Base-by-base conservation (phyloP, 1,140 invertebrate genomes). In the Hyposmocoma kahamanoa region DNA sequence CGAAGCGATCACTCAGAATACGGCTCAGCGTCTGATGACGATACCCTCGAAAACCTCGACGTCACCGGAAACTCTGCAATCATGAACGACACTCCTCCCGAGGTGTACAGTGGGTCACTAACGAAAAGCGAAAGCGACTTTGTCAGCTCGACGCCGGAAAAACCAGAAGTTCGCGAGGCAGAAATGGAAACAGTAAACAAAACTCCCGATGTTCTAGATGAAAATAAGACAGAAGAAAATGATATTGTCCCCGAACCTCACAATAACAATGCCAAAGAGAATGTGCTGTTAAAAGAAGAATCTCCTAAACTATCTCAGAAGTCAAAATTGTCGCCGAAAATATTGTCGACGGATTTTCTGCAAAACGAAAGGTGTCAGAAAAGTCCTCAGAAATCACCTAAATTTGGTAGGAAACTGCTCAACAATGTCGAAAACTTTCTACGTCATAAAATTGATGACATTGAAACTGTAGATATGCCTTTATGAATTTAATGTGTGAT, bases 1-100 rank as follows among this genome's bases (percentile, higher is more conserved):
- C 68, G 62, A 41, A 76, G 70, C 53, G 71, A 72, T n/a, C 53
- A 56, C 28, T 75, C 71, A 0, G 69, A 65, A 24, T 62, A 51
- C 15, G 58, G 48, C 6, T 49, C 65, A 0, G 69, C 73, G 8
- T 77, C 69, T 0, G 73, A 81, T n/a, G 63, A 72, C 17, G 75
- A 81, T 5, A 44, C 24, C 0, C 32, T 36, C 6, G 38, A 21
- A 11, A 26, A 6, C 8, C 6, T 17, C 1, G 42, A 46, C n/a
- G 42, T 20, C 19, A 18, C 48, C 19, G 20, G 10, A 22, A 1
- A 8, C 20, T 28, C 32, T 2, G 1, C 32, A 6, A 17, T 36
- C 2, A n/a, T 26, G 24, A 26, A 26, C 11, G 32, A 36, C 15
- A 36, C 32, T 15, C 15, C 11, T 15, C 11, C 15, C 15, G 10